A percentile compares a stretch with the other conserved stretches of the same genome.
Conservation (phyloP, 2,113 vertebrate genomes). For the Phalacrocorax carbo region DNA sequence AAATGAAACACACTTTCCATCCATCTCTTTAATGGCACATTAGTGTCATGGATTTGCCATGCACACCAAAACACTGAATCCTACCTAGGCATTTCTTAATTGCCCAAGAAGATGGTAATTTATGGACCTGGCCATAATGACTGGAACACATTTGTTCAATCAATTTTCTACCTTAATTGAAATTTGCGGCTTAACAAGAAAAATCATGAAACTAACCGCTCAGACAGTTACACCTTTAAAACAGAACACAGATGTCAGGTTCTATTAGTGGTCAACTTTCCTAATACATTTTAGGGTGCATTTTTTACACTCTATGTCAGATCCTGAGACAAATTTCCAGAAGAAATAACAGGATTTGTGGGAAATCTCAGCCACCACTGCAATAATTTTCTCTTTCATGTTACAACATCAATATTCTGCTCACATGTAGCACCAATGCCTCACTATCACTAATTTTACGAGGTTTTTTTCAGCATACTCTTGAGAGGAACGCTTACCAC, state of each 20-base stretch:
- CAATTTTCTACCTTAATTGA: slow-evolving; percentile 56
- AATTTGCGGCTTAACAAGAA: slow-evolving; percentile 46
- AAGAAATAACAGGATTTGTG: background rate
- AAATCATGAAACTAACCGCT: slow-evolving; percentile 31
- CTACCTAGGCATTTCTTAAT: slow-evolving; percentile 69
- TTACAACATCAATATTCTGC: background rate
- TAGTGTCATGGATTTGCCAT: slow-evolving; percentile 68
- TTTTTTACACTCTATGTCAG: background rate
- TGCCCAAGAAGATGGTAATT: slow-evolving; percentile 69
- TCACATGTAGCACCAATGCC: background rate
- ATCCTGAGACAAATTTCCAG: background rate
- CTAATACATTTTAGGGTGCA: background rate
- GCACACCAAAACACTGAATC: slow-evolving; percentile 66
- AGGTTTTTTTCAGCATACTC: background rate
- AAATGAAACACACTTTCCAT: slow-evolving; percentile 60
- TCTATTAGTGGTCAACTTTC: slow-evolving; percentile 28
- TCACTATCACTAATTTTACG: background rate
- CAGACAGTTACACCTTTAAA: background rate
- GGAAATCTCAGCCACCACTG: background rate
- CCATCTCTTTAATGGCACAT: slow-evolving; percentile 75
- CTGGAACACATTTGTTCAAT: slow-evolving; percentile 56
- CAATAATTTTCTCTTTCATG: background rate
- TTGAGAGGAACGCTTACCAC: background rate
- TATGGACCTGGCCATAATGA: slow-evolving; percentile 58
- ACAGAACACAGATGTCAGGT: background rate